These are phyloP conservation scores for Aphelinus certus DNA, from an alignment of 1,140 invertebrate genomes.

Conservation along the genomic window DNA sequence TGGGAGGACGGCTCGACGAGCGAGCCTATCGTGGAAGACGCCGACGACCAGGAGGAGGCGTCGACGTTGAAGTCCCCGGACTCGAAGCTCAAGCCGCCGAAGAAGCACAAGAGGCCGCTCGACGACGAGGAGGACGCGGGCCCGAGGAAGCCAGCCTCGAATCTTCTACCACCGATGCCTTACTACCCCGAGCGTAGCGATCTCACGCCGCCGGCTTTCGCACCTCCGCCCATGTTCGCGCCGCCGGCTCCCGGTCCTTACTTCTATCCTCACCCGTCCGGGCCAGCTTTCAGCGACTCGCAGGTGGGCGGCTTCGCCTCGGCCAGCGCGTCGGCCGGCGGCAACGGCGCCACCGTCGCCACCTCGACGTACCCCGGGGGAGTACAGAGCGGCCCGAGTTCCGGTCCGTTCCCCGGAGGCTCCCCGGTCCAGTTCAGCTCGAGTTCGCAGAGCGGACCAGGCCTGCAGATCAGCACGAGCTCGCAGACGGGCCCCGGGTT, in stretches of 20 bases:
- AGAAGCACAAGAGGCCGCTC: background rate
- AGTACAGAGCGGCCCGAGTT: no score
- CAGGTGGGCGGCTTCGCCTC: background rate
- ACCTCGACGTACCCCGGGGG: background rate
- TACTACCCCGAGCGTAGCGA: background rate
- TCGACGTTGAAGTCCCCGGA: background rate
- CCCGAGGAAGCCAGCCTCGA: background rate
- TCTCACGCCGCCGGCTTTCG: background rate
- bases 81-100: background rate
- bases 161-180: conserved; percentile 31
- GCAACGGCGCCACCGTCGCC: background rate
- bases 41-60: background rate
- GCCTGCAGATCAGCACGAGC: background rate
- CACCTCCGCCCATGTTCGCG: no score
- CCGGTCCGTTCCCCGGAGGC: no score
- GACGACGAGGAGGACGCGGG: background rate
- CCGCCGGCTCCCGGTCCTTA: background rate
- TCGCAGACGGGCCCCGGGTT: background rate
- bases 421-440: no score
- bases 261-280: conserved; percentile 27
- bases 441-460: no score
- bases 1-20: background rate
- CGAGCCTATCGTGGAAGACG: background rate
- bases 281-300: conserved; percentile 32
- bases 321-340: conserved; percentile 8